Base-by-base conservation (phyloP, 2,113 vertebrate species). In the Rhinogobius similis region DNA sequence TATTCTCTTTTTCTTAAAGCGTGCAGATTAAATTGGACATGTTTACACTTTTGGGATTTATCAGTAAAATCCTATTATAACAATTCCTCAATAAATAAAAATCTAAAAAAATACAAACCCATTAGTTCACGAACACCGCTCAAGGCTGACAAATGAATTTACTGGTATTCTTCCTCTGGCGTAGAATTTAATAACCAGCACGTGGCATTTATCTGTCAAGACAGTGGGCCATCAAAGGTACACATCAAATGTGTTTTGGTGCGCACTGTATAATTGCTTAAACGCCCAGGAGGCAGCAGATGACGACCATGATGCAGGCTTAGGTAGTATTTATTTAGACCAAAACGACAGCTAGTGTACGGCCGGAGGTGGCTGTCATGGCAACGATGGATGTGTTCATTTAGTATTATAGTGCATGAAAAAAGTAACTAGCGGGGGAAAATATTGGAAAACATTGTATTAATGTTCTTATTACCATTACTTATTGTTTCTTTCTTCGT, bases 251-350 rank as follows among this genome's bases (percentile, higher is more conserved):
- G 52, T 53, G 59, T 70, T 77, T 70, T 52, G 66, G 68, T 58
- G 68, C 38, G 20, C 48, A 9, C 65, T 46, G n/a, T 46, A 24
- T 76, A 71, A 76, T 72, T 66, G 69, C 75, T 70, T 44, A 27
- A 44, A 62, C 46, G 53, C 50, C 52, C 66, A 62, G 14, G 58
- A 77, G 83, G 59, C 69, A 27, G 58, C 13, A 29, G 26, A 39
- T 73, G 68, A 75, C 64, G 63, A 52, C 44, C 21, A 39, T 68
- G 68, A 72, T 67, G 63, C 48, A 18, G 61, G 48, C 41, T 43
- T 14, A 23, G 48, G 66, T 32, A 23, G 29, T 39, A 24, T 5
- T 62, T 41, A 39, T 68, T 67, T 44, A 21, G 39, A n/a, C 10
- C 38, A 27, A 43, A 67, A 50, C 23, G 39, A 70, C 32, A 65